Conservation (phyloP, 1,140 invertebrate species). For the Lepidurus packardi region DNA sequence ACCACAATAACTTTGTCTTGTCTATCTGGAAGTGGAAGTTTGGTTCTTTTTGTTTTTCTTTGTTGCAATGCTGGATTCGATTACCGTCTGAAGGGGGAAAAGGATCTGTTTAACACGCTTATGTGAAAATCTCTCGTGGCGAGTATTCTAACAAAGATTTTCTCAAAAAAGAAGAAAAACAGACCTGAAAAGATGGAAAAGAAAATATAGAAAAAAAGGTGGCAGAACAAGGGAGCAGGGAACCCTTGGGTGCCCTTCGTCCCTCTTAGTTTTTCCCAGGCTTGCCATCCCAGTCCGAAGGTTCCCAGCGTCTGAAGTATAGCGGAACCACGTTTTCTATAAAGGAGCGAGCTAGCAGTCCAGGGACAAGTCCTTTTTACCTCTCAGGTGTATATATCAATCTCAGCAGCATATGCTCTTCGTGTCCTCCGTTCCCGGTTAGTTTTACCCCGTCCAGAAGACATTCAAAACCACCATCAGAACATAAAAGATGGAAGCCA, state of each 20-base stretch:
- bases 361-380: background rate
- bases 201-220: constrained; percentile 18
- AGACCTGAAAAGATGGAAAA: constrained; percentile 7
- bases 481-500: background rate
- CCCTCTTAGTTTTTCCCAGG: background rate
- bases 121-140: background rate
- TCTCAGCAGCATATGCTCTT: constrained; percentile 14
- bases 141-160: background rate
- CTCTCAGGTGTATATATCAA: constrained; percentile 19
- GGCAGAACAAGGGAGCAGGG: constrained; percentile 17
- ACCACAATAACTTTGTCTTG: background rate
- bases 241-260: constrained; percentile 17
- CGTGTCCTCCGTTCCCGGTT: background rate
- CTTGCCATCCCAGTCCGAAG: background rate
- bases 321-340: constrained; percentile 6
- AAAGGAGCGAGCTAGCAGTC: background rate
- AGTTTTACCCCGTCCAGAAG: background rate
- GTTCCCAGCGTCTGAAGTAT: constrained; percentile 13
- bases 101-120: background rate
- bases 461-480: background rate
- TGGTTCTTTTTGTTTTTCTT: background rate
- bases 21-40: background rate
- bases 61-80: background rate
- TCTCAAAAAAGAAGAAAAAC: background rate
- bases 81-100: background rate